These are phyloP conservation scores for Psilopsiagon aurifrons DNA, from an alignment of 2,113 vertebrate genomes.

Conservation along the genomic window DNA sequence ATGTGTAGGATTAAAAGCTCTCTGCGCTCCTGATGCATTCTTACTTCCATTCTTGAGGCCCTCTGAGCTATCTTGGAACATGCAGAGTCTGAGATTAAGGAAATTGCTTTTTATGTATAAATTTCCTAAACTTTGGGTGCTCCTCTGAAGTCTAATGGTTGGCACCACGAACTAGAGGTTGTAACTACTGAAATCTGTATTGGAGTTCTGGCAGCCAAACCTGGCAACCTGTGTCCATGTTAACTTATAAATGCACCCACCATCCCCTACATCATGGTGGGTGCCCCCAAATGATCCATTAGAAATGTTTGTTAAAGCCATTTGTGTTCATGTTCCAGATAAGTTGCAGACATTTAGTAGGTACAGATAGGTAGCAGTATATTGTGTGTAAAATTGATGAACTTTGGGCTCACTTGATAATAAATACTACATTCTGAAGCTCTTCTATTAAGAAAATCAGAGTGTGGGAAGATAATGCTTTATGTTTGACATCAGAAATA, in stretches of 20 bases:
- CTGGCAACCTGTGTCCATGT: accelerated
- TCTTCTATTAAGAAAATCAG: neutral
- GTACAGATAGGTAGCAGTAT: neutral
- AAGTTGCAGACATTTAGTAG: neutral
- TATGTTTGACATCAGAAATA: neutral
- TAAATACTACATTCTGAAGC: neutral
- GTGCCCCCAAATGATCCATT: neutral
- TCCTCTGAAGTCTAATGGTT: neutral
- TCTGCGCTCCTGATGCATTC: neutral
- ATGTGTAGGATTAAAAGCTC: neutral
- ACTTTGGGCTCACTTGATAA: neutral
- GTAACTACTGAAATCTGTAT: neutral
- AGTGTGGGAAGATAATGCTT: neutral
- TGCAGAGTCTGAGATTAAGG: neutral
- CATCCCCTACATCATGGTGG: neutral
- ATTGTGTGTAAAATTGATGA: neutral
- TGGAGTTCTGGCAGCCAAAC: neutral
- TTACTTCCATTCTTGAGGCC: neutral
- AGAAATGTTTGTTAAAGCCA: neutral
- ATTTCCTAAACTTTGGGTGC: neutral
- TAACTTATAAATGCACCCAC: neutral
- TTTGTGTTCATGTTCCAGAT: neutral
- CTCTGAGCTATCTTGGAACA: neutral
- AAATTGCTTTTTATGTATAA: neutral
- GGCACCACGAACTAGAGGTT: neutral